Base-by-base conservation (phyloP, 2,797 vertebrate species). In the Amphiprion clarkii region DNA sequence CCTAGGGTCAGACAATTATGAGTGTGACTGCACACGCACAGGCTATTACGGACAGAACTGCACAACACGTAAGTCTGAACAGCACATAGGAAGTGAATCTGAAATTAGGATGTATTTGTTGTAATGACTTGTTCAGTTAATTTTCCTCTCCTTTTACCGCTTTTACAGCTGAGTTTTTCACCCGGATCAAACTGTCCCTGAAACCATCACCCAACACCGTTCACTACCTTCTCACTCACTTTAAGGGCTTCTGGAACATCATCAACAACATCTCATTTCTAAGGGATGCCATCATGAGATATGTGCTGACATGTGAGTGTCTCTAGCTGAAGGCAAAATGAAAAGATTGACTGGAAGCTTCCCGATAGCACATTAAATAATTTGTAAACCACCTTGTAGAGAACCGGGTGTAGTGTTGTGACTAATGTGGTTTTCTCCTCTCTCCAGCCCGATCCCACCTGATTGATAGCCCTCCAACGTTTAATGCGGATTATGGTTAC, bases 381-480 rank as follows among this genome's bases (percentile, higher is more conserved):
- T 75, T 66, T 69, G 64, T 67, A 27, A 11, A 49, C 6, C 64
- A 60, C 13, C 10, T 33, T 49, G 23, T 42, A 23, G n/a, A 60
- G 39, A 66, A n/a, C 11, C 13, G 23, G 4, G 48, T 67, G 16
- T 16, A 54, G 39, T 36, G 17, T 71, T 79, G 44, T 23, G 40
- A 29, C 17, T 73, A 29, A 63, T 36, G 52, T 75, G 14, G 0
- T 5, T 42, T 66, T 46, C 14, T 19, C 13, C 19, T 5, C 77
- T 71, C 85, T 93, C 29, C 71, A 99, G 98, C 98, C 29, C 95
- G 98, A 55, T 95, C 98, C 69, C 95, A 99, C 90, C 80, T 99
- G 90, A 96, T 99, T 52, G 98, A 98, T n/a, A 99, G 98, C 67
- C 98, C 98, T 0, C 96, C 98, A n/a, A 97, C 96, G 21, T 99